Percentiles rank a stretch among this genome's conserved stretches.
These are phyloP conservation scores for Tillus elongatus DNA, from an alignment of 2,888 invertebrate species.

Conservation along the genomic window DNA sequence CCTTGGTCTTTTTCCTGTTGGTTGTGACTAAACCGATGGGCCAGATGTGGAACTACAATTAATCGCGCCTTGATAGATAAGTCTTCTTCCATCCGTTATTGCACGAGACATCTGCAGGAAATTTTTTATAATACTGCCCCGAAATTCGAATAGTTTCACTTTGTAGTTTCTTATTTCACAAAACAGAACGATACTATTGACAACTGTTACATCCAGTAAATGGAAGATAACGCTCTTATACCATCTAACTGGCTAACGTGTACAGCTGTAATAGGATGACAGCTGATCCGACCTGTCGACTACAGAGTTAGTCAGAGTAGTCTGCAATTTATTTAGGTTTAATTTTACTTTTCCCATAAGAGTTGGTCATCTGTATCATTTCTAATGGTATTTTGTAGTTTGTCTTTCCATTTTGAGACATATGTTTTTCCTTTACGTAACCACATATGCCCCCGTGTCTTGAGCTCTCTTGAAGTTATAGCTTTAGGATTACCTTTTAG, in stretches of 20 bases:
- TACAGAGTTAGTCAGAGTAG: conserved; percentile 20
- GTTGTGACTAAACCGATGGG: too few species aligned
- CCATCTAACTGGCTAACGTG: conserved; percentile 17
- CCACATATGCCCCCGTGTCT: conserved; percentile 8
- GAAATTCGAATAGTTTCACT: too few species aligned
- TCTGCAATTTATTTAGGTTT: conserved; percentile 17
- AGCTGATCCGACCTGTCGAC: conserved; percentile 18
- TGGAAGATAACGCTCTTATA: conserved; percentile 16
- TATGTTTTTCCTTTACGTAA: conserved; percentile 7
- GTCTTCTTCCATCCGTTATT: too few species aligned
- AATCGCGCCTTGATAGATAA: too few species aligned
- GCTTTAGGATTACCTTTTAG: conserved; percentile 20
- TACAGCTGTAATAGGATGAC: conserved; percentile 15
- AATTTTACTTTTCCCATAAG: conserved; percentile 14
- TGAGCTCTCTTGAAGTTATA: conserved; percentile 6
- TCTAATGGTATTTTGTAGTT: conserved; percentile 18
- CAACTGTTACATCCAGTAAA: conserved; percentile 15
- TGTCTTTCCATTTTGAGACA: conserved; percentile 21
- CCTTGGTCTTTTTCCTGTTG: too few species aligned
- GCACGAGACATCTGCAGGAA: too few species aligned
- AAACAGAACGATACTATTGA: too few species aligned
- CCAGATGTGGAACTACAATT: too few species aligned
- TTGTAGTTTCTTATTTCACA: too few species aligned
- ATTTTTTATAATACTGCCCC: too few species aligned
- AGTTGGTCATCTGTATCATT: conserved; percentile 15